Conservation (phyloP, 2,113 vertebrate genomes). For the Ginglymostoma cirratum region DNA sequence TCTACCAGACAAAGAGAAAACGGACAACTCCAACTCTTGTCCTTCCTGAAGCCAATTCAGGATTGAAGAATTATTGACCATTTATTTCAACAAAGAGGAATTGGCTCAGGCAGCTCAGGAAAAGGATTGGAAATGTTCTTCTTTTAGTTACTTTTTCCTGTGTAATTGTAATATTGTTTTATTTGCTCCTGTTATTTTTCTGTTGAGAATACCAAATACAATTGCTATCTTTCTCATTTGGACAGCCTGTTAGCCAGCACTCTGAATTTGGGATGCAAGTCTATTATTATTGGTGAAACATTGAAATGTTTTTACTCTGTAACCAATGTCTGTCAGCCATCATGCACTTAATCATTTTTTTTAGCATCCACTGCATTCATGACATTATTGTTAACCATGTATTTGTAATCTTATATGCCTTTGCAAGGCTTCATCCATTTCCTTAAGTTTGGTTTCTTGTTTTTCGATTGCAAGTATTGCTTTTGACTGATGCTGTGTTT, state of each 20-base stretch:
- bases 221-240: conserved; percentile 26
- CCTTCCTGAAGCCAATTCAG: neutral
- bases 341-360: conserved; percentile 54
- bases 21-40: neutral
- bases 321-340: conserved; percentile 45
- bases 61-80: conserved; percentile 1
- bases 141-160: neutral
- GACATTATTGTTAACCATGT: conserved; percentile 57
- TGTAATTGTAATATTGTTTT: conserved; percentile 14
- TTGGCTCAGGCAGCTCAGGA: neutral
- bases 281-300: conserved; percentile 15
- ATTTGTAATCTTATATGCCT: conserved; percentile 55
- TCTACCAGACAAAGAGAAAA: neutral
- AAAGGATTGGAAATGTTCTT: neutral
- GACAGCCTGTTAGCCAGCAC: neutral
- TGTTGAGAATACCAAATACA: neutral
- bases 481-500: conserved; percentile 61
- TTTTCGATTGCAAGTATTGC: conserved; percentile 58
- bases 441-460: conserved; percentile 47
- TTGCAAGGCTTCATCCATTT: conserved; percentile 53
- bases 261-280: conserved; percentile 25
- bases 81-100: neutral
- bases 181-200: conserved; percentile 20
- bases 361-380: conserved; percentile 52
- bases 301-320: conserved; percentile 29